A percentile compares a stretch with the other conserved stretches of the same genome.
phyloP scores from a whole-genome alignment of 2,797 vertebrate genomes.

The Choloepus didactylus region DNA sequence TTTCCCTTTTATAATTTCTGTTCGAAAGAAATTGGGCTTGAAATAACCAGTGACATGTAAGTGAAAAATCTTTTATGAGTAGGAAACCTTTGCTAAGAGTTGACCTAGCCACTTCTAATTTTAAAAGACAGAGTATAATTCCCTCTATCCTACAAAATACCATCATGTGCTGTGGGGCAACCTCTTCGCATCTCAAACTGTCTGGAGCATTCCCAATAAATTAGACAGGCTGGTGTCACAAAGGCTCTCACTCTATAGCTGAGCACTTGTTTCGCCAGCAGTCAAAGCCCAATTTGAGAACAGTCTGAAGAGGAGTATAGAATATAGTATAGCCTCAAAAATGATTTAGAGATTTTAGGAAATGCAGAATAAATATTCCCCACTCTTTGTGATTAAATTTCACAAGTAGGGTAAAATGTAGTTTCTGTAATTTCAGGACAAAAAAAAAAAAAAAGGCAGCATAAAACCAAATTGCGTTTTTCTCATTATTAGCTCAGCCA shows the following conservation, averaged over 20 bases:
- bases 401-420: background rate
- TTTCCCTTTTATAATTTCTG: background rate
- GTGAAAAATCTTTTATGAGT: background rate
- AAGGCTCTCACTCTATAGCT: background rate
- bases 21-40: background rate
- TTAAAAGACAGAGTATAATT: background rate
- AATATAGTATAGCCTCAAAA: background rate
- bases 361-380: background rate
- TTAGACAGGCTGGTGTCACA: fast-evolving
- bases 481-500: background rate
- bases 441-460: background rate
- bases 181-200: fast-evolving
- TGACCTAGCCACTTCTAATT: background rate
- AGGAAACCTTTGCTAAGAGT: too few relatives aligned
- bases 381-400: slow-evolving; percentile 44
- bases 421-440: background rate
- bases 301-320: background rate
- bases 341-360: background rate
- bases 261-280: background rate
- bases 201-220: background rate
- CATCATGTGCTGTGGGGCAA: fast-evolving
- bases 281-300: background rate
- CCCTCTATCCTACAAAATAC: background rate
- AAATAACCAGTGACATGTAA: background rate
- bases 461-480: background rate